Percentiles rank a stretch among this genome's conserved stretches.
phyloP scores from a whole-genome alignment of 2,113 vertebrate species.

The Chaetodon trifascialis region DNA sequence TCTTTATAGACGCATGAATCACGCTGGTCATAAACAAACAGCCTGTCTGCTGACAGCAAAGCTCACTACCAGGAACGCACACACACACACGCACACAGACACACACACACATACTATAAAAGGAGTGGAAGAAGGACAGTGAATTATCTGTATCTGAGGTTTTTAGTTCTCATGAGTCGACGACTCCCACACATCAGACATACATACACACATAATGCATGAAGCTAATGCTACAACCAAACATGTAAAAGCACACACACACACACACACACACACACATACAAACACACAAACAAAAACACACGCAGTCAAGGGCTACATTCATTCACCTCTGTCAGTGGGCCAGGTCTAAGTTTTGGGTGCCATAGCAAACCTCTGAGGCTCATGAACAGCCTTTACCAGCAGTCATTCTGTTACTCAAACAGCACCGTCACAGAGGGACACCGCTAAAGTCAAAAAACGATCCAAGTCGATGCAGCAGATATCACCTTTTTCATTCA shows the following conservation, averaged over 20 bases:
- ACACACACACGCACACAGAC: constrained; percentile 35
- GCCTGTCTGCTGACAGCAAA: constrained; percentile 23
- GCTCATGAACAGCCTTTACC: too few relatives aligned
- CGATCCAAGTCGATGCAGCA: background rate
- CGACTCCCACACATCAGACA: background rate
- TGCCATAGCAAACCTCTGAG: background rate
- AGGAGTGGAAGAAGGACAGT: constrained; percentile 52
- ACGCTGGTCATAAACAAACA: constrained; percentile 60
- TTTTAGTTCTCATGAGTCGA: constrained; percentile 40
- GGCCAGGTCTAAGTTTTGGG: background rate
- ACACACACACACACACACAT: background rate
- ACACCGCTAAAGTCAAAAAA: too few relatives aligned
- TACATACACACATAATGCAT: background rate
- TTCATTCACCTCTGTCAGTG: background rate
- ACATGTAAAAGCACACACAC: background rate
- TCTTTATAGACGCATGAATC: constrained; percentile 57
- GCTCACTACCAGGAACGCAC: constrained; percentile 28
- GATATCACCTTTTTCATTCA: background rate
- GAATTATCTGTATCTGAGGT: constrained; percentile 46
- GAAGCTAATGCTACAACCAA: background rate
- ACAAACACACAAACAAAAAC: background rate
- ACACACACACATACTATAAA: constrained; percentile 52
- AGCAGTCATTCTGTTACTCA: too few relatives aligned
- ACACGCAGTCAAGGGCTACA: constrained; percentile 5
- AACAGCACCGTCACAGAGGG: too few relatives aligned